These are phyloP conservation scores for Monoplex corrugatus DNA, from an alignment of 2,888 invertebrate genomes.

Conservation along the genomic window DNA sequence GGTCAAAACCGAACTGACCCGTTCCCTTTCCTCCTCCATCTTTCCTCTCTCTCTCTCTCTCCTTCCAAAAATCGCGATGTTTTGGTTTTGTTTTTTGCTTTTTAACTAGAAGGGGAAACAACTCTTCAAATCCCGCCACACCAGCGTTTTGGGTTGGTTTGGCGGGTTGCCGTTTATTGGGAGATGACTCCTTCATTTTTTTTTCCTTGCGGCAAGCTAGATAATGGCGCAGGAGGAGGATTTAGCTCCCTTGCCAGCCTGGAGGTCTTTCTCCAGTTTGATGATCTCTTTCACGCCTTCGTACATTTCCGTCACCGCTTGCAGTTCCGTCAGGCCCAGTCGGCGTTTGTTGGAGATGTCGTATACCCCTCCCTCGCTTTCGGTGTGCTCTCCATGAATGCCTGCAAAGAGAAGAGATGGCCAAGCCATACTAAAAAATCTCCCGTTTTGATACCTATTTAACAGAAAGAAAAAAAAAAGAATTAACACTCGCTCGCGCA, in stretches of 20 bases:
- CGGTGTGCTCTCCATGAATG: slow-evolving; percentile 77
- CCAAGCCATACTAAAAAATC: no score
- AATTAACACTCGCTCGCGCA: no score
- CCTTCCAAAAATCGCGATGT: no score
- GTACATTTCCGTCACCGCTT: slow-evolving; percentile 72
- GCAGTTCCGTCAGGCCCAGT: slow-evolving; percentile 74
- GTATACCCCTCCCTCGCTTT: slow-evolving; percentile 75
- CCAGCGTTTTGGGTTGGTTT: no score
- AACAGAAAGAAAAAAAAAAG: no score
- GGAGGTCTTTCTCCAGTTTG: slow-evolving; percentile 63
- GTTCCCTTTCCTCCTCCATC: not conserved
- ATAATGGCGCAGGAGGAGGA: slow-evolving; percentile 45
- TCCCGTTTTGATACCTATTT: no score
- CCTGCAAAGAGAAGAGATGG: no score
- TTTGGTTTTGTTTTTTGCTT: no score
- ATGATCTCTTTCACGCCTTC: slow-evolving; percentile 71
- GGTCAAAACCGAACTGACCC: not conserved
- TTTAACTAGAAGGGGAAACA: no score
- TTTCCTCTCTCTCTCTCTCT: not conserved
- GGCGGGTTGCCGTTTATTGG: not conserved
- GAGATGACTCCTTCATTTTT: not conserved
- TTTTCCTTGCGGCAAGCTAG: not conserved
- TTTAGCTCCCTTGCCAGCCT: slow-evolving; percentile 38
- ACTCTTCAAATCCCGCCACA: no score
- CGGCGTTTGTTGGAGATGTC: slow-evolving; percentile 77